Evolutionary conservation across 2,113 vertebrate species (phyloP), one percentile per base, ranked within the genome.

Genomic region (Clarias magur): DNA sequence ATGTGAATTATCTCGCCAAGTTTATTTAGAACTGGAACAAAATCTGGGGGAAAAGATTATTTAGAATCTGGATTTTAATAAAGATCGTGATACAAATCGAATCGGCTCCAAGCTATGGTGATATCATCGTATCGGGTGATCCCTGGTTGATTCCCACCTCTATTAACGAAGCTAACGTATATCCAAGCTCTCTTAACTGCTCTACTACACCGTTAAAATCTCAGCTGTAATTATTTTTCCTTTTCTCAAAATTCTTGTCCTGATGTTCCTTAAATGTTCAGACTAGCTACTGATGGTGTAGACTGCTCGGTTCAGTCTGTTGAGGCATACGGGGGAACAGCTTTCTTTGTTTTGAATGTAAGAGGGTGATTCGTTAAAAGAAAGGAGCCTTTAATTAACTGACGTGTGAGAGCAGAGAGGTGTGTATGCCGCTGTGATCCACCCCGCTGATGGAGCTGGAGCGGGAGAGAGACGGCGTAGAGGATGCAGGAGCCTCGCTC

Each of bases 361-460:
- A 76, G n/a, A 13, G 12, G 23, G 23, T 6, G 4, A 27, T 10
- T 68, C 12, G 9, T 7, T 34, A 68, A 21, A 23, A 23, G 4
- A 9, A 59, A 56, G 27, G 15, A 59, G 78, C 2, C 17, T 59
- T 80, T 38, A 23, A 62, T 62, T 23, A 25, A 81, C 15, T 70
- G 53, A 98, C 98, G 97, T 99, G 98, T 15, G 96, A 97, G 16
- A 97, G 89, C n/a, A 96, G 85, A 8, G 97, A 97, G 3, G 95
- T 93, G 85, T 99, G 96, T 65, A 99, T 94, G 13, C 96, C 97
- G 72, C 95, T 94, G 91, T 96, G 95, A 34, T 99, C 98, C 13
- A 92, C 91, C 86, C 97, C 98, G 89, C 97, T 99, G 84, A 99
- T 89, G 48, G 98, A 99, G 91, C 98, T 99, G 17, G 98, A 99